Conservation (phyloP, 2,888 invertebrate species). For the Drosophila flavopinicola region DNA sequence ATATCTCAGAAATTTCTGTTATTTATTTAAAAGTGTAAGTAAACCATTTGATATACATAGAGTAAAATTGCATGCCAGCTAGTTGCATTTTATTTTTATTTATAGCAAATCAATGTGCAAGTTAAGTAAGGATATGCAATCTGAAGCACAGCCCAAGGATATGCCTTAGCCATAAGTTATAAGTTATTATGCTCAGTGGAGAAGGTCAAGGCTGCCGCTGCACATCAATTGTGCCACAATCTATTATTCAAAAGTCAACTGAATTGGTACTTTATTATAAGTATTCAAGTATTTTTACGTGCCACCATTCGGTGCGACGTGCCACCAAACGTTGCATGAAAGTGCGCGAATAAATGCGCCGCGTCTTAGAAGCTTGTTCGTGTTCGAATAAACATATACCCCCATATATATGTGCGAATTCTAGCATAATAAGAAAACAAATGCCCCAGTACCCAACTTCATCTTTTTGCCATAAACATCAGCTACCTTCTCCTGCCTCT, state of each 20-base stretch:
- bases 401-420: too few species aligned
- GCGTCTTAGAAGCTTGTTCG: constrained; percentile 3
- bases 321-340: constrained; percentile 8
- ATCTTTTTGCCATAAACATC: constrained; percentile 23
- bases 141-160: too few species aligned
- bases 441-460: constrained; percentile 37
- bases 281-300: constrained; percentile 52
- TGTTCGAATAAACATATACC: constrained; percentile 13
- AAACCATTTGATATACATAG: too few species aligned
- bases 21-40: too few species aligned
- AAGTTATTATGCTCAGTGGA: background rate
- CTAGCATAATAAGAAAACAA: constrained; percentile 49
- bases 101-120: too few species aligned
- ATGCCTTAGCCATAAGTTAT: background rate
- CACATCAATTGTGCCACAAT: constrained; percentile 21
- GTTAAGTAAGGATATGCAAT: too few species aligned
- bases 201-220: constrained; percentile 38
- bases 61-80: too few species aligned
- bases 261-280: constrained; percentile 28
- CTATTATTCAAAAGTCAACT: constrained; percentile 23
- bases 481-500: constrained; percentile 3
- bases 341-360: constrained; percentile 11
- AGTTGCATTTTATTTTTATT: too few species aligned
- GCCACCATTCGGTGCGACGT: constrained; percentile 36
- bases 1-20: too few species aligned